Conservation (phyloP, 2,113 vertebrate genomes). For the Callithrix jacchus region DNA sequence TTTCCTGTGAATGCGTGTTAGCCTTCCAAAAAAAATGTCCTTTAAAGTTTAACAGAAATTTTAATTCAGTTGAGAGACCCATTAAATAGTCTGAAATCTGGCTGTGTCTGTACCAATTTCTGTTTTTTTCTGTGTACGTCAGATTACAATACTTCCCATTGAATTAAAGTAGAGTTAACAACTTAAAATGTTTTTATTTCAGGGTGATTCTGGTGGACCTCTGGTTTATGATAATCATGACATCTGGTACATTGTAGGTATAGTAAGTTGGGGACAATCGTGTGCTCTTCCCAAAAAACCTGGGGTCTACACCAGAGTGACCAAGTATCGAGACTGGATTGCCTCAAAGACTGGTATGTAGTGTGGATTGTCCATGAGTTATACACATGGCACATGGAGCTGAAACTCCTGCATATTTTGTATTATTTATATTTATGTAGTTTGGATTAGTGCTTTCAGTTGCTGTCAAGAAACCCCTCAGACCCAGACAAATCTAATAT, state of each 20-base stretch:
- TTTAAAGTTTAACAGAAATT: slow-evolving; percentile 14
- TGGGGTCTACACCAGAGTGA: slow-evolving; percentile 86
- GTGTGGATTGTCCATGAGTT: slow-evolving; percentile 24
- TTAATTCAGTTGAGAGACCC: not conserved
- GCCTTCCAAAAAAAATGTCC: not conserved
- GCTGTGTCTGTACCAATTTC: not conserved
- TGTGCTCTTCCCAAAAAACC: slow-evolving; percentile 85
- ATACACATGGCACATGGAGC: not conserved
- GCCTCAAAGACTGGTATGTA: slow-evolving; percentile 81
- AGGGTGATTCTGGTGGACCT: slow-evolving; percentile 96
- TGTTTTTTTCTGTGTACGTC: not conserved
- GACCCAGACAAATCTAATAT: not conserved
- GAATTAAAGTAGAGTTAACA: not conserved
- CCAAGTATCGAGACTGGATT: slow-evolving; percentile 85
- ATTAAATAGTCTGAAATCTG: not conserved
- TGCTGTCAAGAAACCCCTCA: slow-evolving; percentile 18
- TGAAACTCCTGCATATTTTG: not conserved
- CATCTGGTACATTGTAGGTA: slow-evolving; percentile 86
- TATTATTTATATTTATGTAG: not conserved
- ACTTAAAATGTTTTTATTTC: slow-evolving; percentile 43
- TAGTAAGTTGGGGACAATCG: slow-evolving; percentile 88
- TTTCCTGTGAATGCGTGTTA: not conserved
- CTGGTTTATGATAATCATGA: slow-evolving; percentile 87
- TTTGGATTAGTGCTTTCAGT: slow-evolving; percentile 36
- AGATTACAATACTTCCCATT: not conserved